A percentile compares a stretch with the other conserved stretches of the same genome.
Conservation (phyloP, 2,113 vertebrate genomes). For the Gila orcuttii region DNA sequence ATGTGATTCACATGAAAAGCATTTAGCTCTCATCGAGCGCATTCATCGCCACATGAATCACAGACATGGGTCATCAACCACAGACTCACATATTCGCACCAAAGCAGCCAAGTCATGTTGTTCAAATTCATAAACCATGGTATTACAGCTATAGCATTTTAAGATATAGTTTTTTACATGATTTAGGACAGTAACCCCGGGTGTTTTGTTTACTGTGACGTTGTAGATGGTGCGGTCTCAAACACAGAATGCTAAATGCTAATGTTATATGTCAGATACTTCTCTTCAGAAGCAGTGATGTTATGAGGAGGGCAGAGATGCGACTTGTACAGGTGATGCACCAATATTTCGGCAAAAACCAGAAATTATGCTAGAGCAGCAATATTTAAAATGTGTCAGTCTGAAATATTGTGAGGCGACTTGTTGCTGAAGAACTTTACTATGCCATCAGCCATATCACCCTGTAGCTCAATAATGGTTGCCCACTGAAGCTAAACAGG, state of each 20-base stretch:
- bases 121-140: constrained; percentile 3
- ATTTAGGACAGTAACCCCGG: background rate
- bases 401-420: background rate
- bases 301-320: background rate
- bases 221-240: background rate
- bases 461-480: no score
- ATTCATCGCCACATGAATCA: constrained; percentile 47
- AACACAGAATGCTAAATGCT: background rate
- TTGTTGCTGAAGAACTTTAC: background rate
- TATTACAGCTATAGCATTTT: background rate
- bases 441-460: no score
- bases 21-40: constrained; percentile 37
- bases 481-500: no score
- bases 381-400: background rate
- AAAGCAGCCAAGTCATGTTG: constrained; percentile 20
- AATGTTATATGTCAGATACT: background rate
- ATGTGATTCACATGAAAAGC: constrained; percentile 54
- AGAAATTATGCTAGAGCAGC: background rate
- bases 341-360: background rate
- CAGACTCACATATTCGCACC: background rate
- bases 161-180: background rate
- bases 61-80: constrained; percentile 16
- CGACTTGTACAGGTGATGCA: background rate
- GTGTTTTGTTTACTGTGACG: background rate
- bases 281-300: background rate